Percentiles rank a stretch among this genome's conserved stretches.
Evolutionary conservation across 2,888 invertebrate species (phyloP).

Genomic region (Scelioninae gen. 1): DNA sequence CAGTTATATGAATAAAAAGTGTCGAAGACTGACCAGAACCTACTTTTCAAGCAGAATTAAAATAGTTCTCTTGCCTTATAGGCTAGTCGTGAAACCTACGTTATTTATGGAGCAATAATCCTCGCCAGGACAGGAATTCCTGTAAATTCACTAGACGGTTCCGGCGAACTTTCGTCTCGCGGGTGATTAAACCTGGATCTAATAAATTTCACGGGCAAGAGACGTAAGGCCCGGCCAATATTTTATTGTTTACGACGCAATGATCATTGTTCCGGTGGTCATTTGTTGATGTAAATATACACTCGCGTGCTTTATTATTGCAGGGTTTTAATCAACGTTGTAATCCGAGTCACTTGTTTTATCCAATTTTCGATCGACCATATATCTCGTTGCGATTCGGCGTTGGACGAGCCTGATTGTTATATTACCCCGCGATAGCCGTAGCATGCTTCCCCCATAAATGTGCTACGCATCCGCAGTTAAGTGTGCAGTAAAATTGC

Average conservation of each 20-base stretch:
- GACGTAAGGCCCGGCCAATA: constrained; percentile 30
- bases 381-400: constrained; percentile 53
- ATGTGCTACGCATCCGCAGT: constrained; percentile 51
- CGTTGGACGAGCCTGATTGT: constrained; percentile 50
- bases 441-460: constrained; percentile 49
- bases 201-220: constrained; percentile 58
- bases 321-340: constrained; percentile 42
- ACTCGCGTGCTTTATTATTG: constrained; percentile 43
- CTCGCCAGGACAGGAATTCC: constrained; percentile 58
- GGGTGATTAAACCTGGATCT: constrained; percentile 60
- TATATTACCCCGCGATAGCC: constrained; percentile 53
- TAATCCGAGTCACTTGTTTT: constrained; percentile 51
- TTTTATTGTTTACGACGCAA: constrained; percentile 60
- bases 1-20: too few relatives aligned
- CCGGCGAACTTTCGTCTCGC: constrained; percentile 51
- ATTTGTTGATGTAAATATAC: constrained; percentile 55
- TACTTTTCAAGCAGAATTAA: constrained; percentile 8
- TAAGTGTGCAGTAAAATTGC: constrained; percentile 63
- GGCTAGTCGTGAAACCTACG: constrained; percentile 30
- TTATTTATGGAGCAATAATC: constrained; percentile 71
- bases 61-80: constrained; percentile 15
- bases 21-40: not conserved
- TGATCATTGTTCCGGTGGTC: constrained; percentile 56
- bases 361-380: constrained; percentile 58
- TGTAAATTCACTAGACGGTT: constrained; percentile 55